Evolutionary conservation across 2,113 vertebrate genomes (phyloP).

Genomic region (Chinchilla lanigera): DNA sequence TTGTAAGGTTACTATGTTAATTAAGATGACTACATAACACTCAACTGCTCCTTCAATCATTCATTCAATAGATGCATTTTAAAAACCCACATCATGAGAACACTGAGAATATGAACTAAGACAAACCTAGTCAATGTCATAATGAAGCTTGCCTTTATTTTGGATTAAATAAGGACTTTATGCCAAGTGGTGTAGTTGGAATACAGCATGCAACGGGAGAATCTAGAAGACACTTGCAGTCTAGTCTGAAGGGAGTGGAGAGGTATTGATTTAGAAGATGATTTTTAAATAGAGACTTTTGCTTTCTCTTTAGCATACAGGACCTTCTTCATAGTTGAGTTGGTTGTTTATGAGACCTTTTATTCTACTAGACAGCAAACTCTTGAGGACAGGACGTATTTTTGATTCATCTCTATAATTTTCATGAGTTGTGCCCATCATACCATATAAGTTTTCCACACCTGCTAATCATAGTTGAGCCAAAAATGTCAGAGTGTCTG

Average conservation of each 20-base stretch:
- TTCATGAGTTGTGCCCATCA: background rate
- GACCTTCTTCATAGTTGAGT: background rate
- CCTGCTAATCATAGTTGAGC: slow-evolving; percentile 33
- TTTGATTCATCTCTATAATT: background rate
- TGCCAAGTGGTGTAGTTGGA: background rate
- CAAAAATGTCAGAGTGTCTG: slow-evolving; percentile 25
- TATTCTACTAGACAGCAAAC: background rate
- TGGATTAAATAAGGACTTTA: background rate
- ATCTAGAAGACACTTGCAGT: background rate
- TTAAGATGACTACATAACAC: background rate
- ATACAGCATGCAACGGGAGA: background rate
- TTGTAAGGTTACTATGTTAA: background rate
- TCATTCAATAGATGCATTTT: background rate
- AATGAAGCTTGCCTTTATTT: background rate
- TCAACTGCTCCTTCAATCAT: background rate
- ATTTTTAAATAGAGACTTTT: background rate
- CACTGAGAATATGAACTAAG: background rate
- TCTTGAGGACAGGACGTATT: background rate
- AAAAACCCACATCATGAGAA: background rate
- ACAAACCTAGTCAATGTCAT: background rate
- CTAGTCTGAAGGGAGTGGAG: background rate
- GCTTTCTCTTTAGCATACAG: background rate
- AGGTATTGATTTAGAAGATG: background rate
- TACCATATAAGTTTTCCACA: background rate
- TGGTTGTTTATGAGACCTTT: background rate